Evolutionary conservation across 2,888 invertebrate species (phyloP).

Genomic region (Drosophila anomalata): DNA sequence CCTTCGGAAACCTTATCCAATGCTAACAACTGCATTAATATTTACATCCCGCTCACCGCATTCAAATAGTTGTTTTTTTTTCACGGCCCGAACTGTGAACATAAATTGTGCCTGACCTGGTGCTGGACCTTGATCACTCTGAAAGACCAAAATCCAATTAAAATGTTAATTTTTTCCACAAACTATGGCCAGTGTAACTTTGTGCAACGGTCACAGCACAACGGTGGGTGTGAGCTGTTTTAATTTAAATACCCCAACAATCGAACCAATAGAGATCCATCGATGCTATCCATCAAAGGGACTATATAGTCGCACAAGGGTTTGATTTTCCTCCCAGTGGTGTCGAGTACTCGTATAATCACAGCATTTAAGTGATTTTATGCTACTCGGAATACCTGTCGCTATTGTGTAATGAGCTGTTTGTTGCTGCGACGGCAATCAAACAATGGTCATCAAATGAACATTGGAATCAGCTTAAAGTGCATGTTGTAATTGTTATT

Average conservation of each 20-base stretch:
- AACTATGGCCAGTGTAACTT: not conserved
- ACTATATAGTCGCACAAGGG: no score
- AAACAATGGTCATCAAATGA: slow-evolving; percentile 29
- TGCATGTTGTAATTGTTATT: slow-evolving; percentile 10
- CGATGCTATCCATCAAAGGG: not conserved
- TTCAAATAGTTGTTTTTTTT: slow-evolving; percentile 24
- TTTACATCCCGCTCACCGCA: slow-evolving; percentile 19
- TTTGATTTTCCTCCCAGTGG: not conserved
- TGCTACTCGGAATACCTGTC: not conserved
- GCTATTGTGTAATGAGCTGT: slow-evolving; percentile 32
- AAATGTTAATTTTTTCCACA: slow-evolving; percentile 31
- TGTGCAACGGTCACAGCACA: not conserved
- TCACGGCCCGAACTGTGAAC: slow-evolving; percentile 4
- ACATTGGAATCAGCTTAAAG: slow-evolving; percentile 28
- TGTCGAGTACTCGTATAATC: slow-evolving; percentile 11
- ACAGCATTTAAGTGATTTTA: slow-evolving; percentile 17
- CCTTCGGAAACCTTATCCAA: slow-evolving; percentile 18
- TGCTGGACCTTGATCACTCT: slow-evolving; percentile 26
- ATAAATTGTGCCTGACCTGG: not conserved
- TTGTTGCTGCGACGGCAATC: slow-evolving; percentile 29
- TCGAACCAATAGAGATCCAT: not conserved
- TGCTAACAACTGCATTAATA: slow-evolving; percentile 38
- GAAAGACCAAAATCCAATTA: slow-evolving; percentile 31
- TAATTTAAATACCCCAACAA: slow-evolving; percentile 6
- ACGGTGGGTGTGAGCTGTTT: not conserved